These are phyloP conservation scores for Enoplosus armatus DNA, from an alignment of 2,797 vertebrate genomes.

Conservation along the genomic window DNA sequence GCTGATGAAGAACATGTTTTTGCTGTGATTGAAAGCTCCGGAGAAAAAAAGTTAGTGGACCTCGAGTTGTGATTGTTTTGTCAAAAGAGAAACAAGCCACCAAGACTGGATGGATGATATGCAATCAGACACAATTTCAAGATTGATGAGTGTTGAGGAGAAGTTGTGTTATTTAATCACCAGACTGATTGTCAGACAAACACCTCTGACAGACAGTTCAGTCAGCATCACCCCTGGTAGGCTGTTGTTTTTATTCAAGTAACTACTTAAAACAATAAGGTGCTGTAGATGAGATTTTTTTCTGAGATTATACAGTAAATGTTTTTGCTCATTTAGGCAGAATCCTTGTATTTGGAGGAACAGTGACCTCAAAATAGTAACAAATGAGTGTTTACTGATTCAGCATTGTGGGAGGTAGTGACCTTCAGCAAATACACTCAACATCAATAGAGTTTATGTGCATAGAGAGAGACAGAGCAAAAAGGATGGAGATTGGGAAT, in stretches of 20 bases:
- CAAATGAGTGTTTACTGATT: background rate
- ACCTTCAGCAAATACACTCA: constrained; percentile 10
- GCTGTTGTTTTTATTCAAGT: background rate
- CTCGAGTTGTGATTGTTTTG: background rate
- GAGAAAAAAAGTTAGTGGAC: too few species aligned
- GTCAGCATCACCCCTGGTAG: too few species aligned
- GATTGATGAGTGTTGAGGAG: background rate
- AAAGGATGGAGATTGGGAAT: constrained; percentile 17
- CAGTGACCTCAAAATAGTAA: background rate
- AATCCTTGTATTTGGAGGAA: background rate
- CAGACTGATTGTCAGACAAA: background rate
- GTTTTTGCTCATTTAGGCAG: background rate
- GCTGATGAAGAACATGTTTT: background rate
- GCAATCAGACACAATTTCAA: background rate
- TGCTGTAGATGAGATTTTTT: background rate
- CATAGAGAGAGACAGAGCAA: constrained; percentile 11
- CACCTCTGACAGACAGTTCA: background rate
- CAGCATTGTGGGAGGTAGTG: background rate
- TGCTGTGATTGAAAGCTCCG: background rate
- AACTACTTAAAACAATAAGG: background rate
- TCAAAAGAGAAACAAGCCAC: background rate
- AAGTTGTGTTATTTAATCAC: background rate
- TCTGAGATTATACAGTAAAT: background rate
- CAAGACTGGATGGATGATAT: background rate
- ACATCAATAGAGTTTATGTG: constrained; percentile 39